phyloP scores from a whole-genome alignment of 2,113 vertebrate genomes.

The Misgurnus anguillicaudatus region DNA sequence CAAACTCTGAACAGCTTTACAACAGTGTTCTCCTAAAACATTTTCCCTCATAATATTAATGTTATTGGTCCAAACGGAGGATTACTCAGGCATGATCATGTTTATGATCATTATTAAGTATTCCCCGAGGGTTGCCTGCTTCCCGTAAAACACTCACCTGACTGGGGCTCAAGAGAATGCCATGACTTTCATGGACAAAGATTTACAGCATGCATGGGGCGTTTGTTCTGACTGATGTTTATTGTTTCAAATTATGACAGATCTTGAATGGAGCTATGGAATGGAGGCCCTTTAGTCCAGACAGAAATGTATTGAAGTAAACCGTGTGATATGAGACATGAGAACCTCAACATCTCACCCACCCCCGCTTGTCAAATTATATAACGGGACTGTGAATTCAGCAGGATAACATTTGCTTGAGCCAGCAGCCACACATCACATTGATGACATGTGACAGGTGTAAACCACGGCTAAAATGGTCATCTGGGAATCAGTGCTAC shows the following conservation, averaged over 20 bases:
- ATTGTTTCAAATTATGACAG: slow-evolving; percentile 12
- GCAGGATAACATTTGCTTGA: slow-evolving; percentile 20
- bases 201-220: neutral
- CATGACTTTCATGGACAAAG: slow-evolving; percentile 20
- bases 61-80: neutral
- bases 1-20: slow-evolving; percentile 3
- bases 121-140: neutral
- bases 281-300: neutral
- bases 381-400: neutral
- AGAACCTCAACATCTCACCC: neutral
- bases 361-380: neutral
- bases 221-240: slow-evolving; percentile 22
- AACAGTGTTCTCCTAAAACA: too few relatives aligned
- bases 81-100: neutral
- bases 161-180: neutral
- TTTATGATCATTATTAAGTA: slow-evolving; percentile 46
- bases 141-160: neutral
- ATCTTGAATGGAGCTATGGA: slow-evolving; percentile 27
- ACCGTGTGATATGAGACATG: neutral
- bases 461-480: slow-evolving; percentile 51
- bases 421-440: slow-evolving; percentile 35
- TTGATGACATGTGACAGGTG: slow-evolving; percentile 58
- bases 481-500: slow-evolving; percentile 30
- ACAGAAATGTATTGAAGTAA: neutral
- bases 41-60: slow-evolving; percentile 12